Evolutionary conservation across 2,113 vertebrate species (phyloP).

Genomic region (Colossoma macropomum): DNA sequence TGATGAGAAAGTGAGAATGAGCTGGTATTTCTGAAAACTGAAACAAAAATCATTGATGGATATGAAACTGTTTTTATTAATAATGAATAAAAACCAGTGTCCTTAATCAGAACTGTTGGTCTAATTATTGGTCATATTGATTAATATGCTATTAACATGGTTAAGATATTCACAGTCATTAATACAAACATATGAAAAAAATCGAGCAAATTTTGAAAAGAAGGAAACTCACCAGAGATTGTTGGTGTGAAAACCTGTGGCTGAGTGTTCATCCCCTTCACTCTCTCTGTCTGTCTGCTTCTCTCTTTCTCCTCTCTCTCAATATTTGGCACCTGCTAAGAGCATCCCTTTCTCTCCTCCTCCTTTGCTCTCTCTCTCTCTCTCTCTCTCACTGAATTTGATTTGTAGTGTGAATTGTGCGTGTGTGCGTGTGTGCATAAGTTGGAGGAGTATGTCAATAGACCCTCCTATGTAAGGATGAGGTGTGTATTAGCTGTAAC

Average conservation of each 20-base stretch:
- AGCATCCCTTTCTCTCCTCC: slow-evolving; percentile 73
- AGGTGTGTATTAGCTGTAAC: slow-evolving; percentile 66
- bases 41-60: neutral
- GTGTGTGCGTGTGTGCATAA: slow-evolving; percentile 52
- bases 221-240: slow-evolving; percentile 35
- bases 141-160: too few relatives aligned
- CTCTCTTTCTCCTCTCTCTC: slow-evolving; percentile 45
- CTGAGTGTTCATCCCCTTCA: slow-evolving; percentile 66
- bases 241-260: slow-evolving; percentile 38
- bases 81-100: neutral
- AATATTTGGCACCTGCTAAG: slow-evolving; percentile 77
- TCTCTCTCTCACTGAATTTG: slow-evolving; percentile 17
- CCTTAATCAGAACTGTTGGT: neutral
- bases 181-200: neutral
- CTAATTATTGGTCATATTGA: neutral
- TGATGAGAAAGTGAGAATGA: neutral
- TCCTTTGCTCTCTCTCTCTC: slow-evolving; percentile 63
- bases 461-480: slow-evolving; percentile 67
- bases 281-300: slow-evolving; percentile 58
- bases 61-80: neutral
- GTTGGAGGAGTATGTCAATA: slow-evolving; percentile 64
- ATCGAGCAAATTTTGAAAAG: neutral
- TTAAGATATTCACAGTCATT: neutral
- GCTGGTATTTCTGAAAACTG: neutral
- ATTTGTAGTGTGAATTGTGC: slow-evolving; percentile 54